These are phyloP conservation scores for Vireo altiloquus DNA, from an alignment of 2,113 vertebrate genomes.

Conservation along the genomic window DNA sequence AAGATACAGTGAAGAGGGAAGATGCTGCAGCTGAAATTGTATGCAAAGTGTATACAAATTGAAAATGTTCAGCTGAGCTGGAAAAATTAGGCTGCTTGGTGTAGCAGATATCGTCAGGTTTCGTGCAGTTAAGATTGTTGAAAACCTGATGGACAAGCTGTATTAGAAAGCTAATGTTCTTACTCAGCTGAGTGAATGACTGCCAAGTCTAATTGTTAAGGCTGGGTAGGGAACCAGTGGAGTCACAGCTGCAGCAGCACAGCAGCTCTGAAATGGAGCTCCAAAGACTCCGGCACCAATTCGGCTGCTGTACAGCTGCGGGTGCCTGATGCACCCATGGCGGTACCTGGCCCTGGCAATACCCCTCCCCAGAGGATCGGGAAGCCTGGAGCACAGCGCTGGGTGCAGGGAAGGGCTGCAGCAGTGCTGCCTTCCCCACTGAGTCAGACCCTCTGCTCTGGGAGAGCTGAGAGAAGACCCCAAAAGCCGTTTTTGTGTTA, in stretches of 20 bases:
- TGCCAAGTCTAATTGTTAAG: not conserved
- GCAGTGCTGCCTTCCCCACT: not conserved
- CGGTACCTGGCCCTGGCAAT: not conserved
- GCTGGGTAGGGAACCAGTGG: not conserved
- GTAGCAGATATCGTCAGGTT: not conserved
- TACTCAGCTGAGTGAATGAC: not conserved
- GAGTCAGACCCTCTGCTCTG: not conserved
- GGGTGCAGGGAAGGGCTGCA: not conserved
- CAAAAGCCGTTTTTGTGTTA: not conserved
- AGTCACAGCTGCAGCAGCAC: not conserved
- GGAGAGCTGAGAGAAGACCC: not conserved
- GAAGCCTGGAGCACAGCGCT: not conserved
- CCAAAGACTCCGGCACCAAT: rapidly evolving
- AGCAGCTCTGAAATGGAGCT: not conserved
- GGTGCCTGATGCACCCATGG: not conserved
- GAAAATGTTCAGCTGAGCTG: not conserved
- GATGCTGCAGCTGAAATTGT: not conserved
- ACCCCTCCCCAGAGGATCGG: not conserved
- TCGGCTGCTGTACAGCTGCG: rapidly evolving
- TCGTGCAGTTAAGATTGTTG: not conserved
- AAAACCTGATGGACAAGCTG: not conserved
- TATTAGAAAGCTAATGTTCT: not conserved
- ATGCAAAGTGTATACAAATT: not conserved
- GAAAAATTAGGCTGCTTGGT: not conserved
- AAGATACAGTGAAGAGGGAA: not conserved